A percentile compares a stretch with the other conserved stretches of the same genome.
Conservation (phyloP, 2,113 vertebrate genomes). For the Pseudorhombus dupliciocellatus region DNA sequence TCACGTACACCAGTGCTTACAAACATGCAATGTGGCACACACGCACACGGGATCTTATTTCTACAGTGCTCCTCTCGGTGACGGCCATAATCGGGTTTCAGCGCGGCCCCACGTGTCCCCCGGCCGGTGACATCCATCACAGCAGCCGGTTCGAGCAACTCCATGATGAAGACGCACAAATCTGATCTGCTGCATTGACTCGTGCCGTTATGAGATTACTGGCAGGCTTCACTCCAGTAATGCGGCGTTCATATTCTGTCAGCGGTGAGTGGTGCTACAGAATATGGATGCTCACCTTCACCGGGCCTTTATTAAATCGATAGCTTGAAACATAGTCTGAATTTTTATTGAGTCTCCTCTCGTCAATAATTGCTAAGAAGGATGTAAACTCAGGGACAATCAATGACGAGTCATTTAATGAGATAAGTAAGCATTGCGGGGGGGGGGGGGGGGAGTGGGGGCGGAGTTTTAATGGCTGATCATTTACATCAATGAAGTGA, state of each 20-base stretch:
- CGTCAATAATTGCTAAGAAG: conserved; percentile 45
- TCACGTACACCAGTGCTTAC: neutral
- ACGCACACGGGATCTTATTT: neutral
- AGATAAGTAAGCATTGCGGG: conserved; percentile 32
- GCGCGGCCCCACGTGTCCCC: conserved; percentile 9
- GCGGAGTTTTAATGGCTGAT: neutral
- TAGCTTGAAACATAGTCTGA: conserved; percentile 42
- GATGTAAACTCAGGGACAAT: conserved; percentile 40
- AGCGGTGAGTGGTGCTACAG: conserved; percentile 26
- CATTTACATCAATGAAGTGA: neutral
- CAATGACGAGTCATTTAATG: conserved; percentile 48
- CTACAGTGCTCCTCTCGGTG: conserved; percentile 15
- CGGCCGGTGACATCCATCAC: conserved; percentile 46
- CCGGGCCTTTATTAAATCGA: conserved; percentile 48
- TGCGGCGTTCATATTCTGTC: conserved; percentile 44
- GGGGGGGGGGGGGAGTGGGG: neutral
- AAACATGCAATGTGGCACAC: neutral
- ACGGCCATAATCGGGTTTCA: conserved; percentile 30
- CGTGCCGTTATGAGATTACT: conserved; percentile 53
- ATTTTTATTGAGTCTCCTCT: conserved; percentile 48
- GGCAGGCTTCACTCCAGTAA: conserved; percentile 60
- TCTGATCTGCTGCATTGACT: conserved; percentile 59
- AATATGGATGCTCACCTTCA: conserved; percentile 60
- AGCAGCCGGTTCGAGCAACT: conserved; percentile 15
- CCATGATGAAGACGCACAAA: conserved; percentile 54